Evolutionary conservation across 2,113 vertebrate genomes (phyloP), one percentile per base, ranked within the genome.

Genomic region (Lota lota): DNA sequence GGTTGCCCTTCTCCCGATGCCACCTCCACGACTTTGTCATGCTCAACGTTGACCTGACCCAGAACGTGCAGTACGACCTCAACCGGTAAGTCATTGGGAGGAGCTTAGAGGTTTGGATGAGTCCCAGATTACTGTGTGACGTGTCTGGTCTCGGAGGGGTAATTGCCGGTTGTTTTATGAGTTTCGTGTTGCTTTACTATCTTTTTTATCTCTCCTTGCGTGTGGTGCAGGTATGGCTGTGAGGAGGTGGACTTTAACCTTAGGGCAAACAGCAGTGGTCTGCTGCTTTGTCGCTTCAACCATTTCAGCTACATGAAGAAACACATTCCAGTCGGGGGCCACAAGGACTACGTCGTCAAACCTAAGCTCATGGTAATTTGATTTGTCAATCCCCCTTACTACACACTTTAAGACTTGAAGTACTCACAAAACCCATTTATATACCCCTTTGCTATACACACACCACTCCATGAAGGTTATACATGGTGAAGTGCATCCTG

Each of bases 271-370:
- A 98, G 95, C 76, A 97, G 95, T 0, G 95, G 95, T 4, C 88
- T 99, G 67, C 93, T 97, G 78, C 91, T 99, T 78, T 98, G 97
- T 82, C 95, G 97, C 82, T 98, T 99, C 82, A 98, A 99, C 85
- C 91, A 92, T 86, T 98, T 98, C 92, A 98, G 94, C 75, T 89
- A 98, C 86, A 98, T 99, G 97, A 99, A 98, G 89, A 99, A 99
- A 81, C 91, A 96, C 66, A 94, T 99, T 79, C 94, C 95, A 78
- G 93, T 93, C 36, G 97, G 96, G 58, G 95, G 97, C 67, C 95
- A 94, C 71, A 93, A 94, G 82, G 94, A 96, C 81, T 94, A 97
- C 22, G 82, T 91, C 14, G 92, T 99, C 77, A 98, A 96, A 81
- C 95, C 97, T 59, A 99, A 98, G 88, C 90, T 96, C 33, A 80